phyloP scores from a whole-genome alignment of 1,140 invertebrate species.

The Meloidogyne chitwoodi region DNA sequence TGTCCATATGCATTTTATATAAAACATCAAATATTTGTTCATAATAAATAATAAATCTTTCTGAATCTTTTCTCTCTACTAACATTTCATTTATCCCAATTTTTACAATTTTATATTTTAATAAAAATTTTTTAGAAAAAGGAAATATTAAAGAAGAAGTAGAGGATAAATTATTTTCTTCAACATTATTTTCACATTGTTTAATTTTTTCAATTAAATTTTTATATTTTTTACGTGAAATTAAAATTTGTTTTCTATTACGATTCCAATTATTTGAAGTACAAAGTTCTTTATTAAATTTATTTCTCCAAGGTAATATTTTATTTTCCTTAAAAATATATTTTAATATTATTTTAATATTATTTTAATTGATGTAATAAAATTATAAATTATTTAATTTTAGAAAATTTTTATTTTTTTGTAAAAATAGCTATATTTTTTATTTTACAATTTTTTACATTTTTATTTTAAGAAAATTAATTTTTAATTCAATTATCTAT shows the following conservation, averaged over 20 bases:
- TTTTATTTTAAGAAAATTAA: too few species aligned
- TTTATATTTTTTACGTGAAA: neutral
- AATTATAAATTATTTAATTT: too few species aligned
- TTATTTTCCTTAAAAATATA: neutral
- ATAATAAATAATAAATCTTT: neutral
- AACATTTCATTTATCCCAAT: neutral
- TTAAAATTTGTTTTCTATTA: neutral
- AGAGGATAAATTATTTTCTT: neutral
- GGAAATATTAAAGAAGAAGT: neutral
- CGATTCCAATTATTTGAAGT: neutral
- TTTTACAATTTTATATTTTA: neutral
- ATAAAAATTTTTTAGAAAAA: neutral
- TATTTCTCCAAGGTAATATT: neutral
- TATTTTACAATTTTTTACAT: too few species aligned
- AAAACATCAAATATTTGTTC: conserved; percentile 7
- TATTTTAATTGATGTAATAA: too few species aligned
- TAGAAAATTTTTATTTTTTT: too few species aligned
- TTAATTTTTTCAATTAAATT: neutral
- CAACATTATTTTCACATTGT: neutral
- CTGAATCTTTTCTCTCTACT: neutral
- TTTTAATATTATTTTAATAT: neutral
- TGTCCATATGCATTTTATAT: conserved; percentile 11
- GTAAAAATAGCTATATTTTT: too few species aligned
- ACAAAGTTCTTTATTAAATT: neutral
- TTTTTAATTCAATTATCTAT: too few species aligned